Percentiles rank a stretch among this genome's conserved stretches.
phyloP scores from a whole-genome alignment of 35 echinoderm and acorn worm genomes.

The Anneissia japonica region DNA sequence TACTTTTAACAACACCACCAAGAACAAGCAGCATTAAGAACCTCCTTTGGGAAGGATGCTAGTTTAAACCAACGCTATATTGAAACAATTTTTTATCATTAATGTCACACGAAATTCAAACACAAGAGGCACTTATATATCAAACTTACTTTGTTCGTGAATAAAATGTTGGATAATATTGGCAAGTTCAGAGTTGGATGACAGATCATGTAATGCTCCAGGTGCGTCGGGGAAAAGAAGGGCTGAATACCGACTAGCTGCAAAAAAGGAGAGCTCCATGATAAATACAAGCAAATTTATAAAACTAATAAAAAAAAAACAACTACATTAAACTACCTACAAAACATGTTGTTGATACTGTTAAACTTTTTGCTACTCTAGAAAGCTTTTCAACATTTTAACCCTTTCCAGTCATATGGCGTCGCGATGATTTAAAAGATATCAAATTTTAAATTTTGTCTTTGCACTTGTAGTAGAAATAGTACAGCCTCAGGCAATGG shows the following conservation, averaged over 20 bases:
- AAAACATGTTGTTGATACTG: no score
- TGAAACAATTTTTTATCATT: neutral
- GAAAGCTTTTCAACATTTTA: no score
- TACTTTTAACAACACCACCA: neutral
- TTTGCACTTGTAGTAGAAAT: no score
- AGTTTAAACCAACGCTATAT: no score
- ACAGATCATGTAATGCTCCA: slow-evolving; percentile 60
- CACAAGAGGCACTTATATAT: neutral
- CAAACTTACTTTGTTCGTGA: slow-evolving; percentile 56
- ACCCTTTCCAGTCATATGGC: no score
- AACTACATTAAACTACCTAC: no score
- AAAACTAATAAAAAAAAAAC: no score
- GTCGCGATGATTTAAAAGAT: no score
- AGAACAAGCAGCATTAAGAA: neutral
- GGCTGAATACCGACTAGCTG: slow-evolving; percentile 41
- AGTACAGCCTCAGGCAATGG: no score
- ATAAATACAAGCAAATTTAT: no score
- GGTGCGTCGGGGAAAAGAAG: slow-evolving; percentile 48
- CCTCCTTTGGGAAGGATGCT: neutral
- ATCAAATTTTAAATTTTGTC: no score
- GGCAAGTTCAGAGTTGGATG: slow-evolving; percentile 26
- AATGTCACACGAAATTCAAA: neutral
- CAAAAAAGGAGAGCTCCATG: neutral
- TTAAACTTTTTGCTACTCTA: no score
- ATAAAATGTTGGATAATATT: slow-evolving; percentile 56